Conservation (phyloP, 2,888 invertebrate species). For the Prosopocoilus inquinatus region DNA sequence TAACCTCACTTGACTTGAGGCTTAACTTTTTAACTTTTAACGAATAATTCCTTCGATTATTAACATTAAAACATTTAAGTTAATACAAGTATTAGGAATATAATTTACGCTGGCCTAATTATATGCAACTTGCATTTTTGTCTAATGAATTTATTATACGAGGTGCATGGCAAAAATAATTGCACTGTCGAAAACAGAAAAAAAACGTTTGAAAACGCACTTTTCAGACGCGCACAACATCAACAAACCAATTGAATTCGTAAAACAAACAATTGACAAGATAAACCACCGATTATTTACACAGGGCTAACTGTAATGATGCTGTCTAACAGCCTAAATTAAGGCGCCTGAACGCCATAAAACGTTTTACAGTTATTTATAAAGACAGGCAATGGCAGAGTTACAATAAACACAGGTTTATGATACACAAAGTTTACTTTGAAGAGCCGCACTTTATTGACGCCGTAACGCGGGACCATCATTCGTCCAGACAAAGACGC, state of each 20-base stretch:
- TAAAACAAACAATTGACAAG: slow-evolving; percentile 31
- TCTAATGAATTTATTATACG: too few species aligned
- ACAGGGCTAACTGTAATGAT: slow-evolving; percentile 30
- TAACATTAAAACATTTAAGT: too few species aligned
- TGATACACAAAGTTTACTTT: slow-evolving; percentile 43
- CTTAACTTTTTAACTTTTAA: too few species aligned
- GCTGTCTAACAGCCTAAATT: slow-evolving; percentile 24
- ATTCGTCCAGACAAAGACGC: slow-evolving; percentile 28
- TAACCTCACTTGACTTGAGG: too few species aligned
- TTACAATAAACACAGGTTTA: slow-evolving; percentile 49
- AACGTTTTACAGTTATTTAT: slow-evolving; percentile 48
- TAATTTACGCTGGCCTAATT: too few species aligned
- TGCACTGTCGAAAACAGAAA: too few species aligned
- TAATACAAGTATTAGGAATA: too few species aligned
- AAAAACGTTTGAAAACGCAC: neutral
- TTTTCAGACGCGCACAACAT: slow-evolving; percentile 5
- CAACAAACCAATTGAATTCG: slow-evolving; percentile 20
- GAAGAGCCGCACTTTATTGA: slow-evolving; percentile 41
- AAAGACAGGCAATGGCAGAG: slow-evolving; percentile 44
- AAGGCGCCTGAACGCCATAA: slow-evolving; percentile 47
- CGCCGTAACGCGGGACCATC: slow-evolving; percentile 29
- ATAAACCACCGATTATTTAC: slow-evolving; percentile 36
- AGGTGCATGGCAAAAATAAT: slow-evolving; percentile 9
- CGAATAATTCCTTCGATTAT: too few species aligned
- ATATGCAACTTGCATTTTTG: too few species aligned